phyloP scores from a whole-genome alignment of 2,113 vertebrate genomes.

The Peucedramus taeniatus region DNA sequence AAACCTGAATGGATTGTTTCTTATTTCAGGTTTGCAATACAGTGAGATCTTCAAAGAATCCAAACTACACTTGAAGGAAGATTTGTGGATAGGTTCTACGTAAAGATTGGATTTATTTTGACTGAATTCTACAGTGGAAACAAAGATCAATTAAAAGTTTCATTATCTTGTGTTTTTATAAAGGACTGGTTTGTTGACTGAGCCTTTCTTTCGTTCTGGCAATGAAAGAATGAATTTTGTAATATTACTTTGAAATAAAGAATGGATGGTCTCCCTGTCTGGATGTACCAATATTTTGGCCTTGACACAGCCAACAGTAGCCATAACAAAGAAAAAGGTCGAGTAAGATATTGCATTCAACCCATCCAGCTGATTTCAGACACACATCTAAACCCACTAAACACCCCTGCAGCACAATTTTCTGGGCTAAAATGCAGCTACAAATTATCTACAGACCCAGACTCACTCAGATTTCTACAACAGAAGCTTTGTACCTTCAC shows the following conservation, averaged over 20 bases:
- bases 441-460: neutral
- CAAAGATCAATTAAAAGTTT: neutral
- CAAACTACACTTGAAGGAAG: neutral
- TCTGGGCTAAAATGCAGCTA: neutral
- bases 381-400: neutral
- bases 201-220: neutral
- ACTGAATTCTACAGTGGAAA: neutral
- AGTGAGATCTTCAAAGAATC: neutral
- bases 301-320: neutral
- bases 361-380: neutral
- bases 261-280: neutral
- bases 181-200: neutral
- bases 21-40: neutral
- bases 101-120: neutral
- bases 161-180: neutral
- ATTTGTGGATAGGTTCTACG: neutral
- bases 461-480: neutral
- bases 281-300: neutral
- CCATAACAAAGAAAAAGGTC: neutral
- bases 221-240: neutral
- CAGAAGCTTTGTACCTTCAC: constrained; percentile 4
- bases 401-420: neutral
- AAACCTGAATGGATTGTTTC: neutral
- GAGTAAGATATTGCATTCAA: neutral
- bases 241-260: neutral